Percentiles rank a stretch among this genome's conserved stretches.
phyloP scores from a whole-genome alignment of 1,140 invertebrate genomes.

The Philopotamus ludificatus region DNA sequence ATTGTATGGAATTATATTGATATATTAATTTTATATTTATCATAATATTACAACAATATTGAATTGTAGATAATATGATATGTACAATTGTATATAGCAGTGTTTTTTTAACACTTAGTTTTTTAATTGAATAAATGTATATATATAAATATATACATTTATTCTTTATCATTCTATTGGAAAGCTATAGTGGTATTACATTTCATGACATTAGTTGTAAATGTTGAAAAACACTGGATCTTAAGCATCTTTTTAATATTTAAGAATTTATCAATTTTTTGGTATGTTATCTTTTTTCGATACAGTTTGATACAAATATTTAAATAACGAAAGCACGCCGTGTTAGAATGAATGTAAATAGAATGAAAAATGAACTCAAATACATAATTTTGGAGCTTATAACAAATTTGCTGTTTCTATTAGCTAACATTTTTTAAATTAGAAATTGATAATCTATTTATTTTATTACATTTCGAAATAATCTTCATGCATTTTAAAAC shows the following conservation, averaged over 20 bases:
- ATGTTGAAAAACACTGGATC: not conserved
- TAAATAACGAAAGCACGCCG: constrained; percentile 16
- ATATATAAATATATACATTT: too few relatives aligned
- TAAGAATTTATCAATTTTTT: not conserved
- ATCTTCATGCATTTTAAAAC: too few relatives aligned
- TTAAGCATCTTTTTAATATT: not conserved
- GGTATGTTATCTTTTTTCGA: not conserved
- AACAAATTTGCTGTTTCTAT: not conserved
- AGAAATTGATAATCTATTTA: not conserved
- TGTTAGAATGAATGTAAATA: constrained; percentile 29
- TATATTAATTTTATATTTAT: constrained; percentile 22
- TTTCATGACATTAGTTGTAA: too few relatives aligned
- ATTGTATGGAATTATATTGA: constrained; percentile 16
- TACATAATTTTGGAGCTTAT: constrained; percentile 20
- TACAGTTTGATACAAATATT: not conserved
- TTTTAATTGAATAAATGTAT: too few relatives aligned
- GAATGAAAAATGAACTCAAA: constrained; percentile 16
- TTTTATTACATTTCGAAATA: too few relatives aligned
- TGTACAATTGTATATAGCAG: not conserved
- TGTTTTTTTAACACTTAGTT: not conserved
- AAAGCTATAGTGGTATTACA: too few relatives aligned
- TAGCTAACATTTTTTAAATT: constrained; percentile 12
- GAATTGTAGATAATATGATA: not conserved
- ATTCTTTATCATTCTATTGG: too few relatives aligned
- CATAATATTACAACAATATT: too few relatives aligned